Conservation (phyloP, 2,888 invertebrate species). For the Ormia ochracea region DNA sequence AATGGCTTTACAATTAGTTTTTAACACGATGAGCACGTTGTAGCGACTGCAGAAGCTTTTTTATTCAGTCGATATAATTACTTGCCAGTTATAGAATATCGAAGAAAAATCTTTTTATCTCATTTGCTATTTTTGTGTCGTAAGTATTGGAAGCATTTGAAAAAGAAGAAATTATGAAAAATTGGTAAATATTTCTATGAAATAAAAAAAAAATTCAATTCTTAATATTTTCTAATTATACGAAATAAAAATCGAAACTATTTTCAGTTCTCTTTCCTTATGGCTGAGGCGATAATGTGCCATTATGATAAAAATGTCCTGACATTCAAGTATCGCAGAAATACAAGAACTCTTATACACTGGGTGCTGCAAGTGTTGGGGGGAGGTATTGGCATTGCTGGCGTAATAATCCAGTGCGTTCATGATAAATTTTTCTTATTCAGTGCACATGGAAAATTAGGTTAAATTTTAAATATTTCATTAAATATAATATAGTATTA, state of each 20-base stretch:
- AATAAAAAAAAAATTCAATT: no score
- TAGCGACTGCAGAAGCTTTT: no score
- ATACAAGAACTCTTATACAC: constrained; percentile 72
- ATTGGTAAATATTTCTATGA: no score
- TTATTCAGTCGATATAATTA: no score
- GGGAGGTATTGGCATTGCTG: constrained; percentile 71
- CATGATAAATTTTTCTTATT: constrained; percentile 68
- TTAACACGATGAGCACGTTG: no score
- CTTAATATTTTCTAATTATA: background rate
- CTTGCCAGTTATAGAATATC: no score
- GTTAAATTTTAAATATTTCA: constrained; percentile 53
- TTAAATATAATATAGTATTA: background rate
- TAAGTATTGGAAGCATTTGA: no score
- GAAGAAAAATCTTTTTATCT: no score
- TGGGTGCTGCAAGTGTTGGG: constrained; percentile 73
- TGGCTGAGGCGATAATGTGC: constrained; percentile 74
- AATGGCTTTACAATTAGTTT: no score
- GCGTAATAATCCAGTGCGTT: constrained; percentile 70
- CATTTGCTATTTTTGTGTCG: no score
- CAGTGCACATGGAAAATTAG: constrained; percentile 70
- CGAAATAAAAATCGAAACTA: background rate
- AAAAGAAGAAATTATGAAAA: no score
- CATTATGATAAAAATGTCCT: constrained; percentile 72
- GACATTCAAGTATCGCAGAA: constrained; percentile 68
- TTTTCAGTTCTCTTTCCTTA: constrained; percentile 72